phyloP scores from a whole-genome alignment of 2,888 invertebrate species.

The Caenorhabditis uteleia region DNA sequence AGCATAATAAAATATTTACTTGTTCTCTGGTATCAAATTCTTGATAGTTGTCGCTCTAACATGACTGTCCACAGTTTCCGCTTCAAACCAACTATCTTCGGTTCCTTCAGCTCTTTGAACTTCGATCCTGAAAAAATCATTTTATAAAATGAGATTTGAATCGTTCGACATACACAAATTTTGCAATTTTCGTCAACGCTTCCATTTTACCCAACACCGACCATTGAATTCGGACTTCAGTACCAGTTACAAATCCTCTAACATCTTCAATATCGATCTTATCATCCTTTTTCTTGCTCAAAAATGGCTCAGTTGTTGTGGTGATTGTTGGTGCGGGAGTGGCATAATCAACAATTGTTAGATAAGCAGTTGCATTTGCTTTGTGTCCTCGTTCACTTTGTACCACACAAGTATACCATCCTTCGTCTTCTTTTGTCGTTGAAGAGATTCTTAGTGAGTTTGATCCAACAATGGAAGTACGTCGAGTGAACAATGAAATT shows the following conservation, averaged over 20 bases:
- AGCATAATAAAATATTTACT: constrained; percentile 26
- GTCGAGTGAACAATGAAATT: constrained; percentile 4
- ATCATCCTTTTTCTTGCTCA: constrained; percentile 33
- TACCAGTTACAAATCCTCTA: constrained; percentile 49
- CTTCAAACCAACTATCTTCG: constrained; percentile 46
- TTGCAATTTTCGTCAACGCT: constrained; percentile 36
- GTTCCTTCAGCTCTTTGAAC: constrained; percentile 22
- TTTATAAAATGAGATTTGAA: background rate
- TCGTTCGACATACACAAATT: constrained; percentile 33
- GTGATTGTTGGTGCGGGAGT: constrained; percentile 10
- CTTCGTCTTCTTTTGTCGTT: constrained; percentile 47
- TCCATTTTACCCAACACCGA: constrained; percentile 41
- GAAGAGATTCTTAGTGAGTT: constrained; percentile 43
- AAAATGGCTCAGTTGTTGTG: constrained; percentile 44
- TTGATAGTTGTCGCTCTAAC: constrained; percentile 59
- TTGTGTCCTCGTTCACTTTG: constrained; percentile 23
- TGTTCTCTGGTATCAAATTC: constrained; percentile 44
- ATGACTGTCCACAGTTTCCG: constrained; percentile 51
- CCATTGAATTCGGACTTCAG: constrained; percentile 52
- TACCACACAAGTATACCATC: constrained; percentile 59
- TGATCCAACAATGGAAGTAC: constrained; percentile 37
- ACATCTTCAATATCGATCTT: constrained; percentile 44
- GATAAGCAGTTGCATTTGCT: constrained; percentile 37
- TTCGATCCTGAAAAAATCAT: constrained; percentile 29
- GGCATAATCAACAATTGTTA: constrained; percentile 36